phyloP scores from a whole-genome alignment of 2,797 vertebrate genomes.

The Malacoctenus gilli region DNA sequence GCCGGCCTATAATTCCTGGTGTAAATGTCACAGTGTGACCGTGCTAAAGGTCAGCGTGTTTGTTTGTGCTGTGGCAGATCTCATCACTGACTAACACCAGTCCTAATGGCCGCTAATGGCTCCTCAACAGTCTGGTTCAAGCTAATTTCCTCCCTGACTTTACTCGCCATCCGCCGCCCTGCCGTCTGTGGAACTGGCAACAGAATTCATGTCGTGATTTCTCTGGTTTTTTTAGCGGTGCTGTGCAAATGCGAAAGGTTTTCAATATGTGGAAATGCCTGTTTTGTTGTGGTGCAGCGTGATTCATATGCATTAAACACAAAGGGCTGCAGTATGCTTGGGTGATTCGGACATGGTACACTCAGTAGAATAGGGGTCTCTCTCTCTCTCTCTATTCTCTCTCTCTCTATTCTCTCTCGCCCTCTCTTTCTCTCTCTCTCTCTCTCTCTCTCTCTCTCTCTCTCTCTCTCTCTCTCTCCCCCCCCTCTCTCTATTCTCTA shows the following conservation, averaged over 20 bases:
- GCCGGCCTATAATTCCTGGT: slow-evolving; percentile 57
- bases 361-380: too few species aligned
- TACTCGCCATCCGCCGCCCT: slow-evolving; percentile 4
- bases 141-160: slow-evolving; percentile 61
- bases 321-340: too few species aligned
- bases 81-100: slow-evolving; percentile 72
- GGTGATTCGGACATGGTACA: too few species aligned
- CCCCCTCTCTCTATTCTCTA: too few species aligned
- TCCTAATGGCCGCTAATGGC: slow-evolving; percentile 73
- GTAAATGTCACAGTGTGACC: slow-evolving; percentile 77
- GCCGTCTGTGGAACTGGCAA: slow-evolving; percentile 12
- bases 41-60: slow-evolving; percentile 78
- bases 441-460: too few species aligned
- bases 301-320: too few species aligned
- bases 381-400: too few species aligned
- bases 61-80: slow-evolving; percentile 73
- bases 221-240: too few species aligned
- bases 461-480: too few species aligned
- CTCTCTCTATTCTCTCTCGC: too few species aligned
- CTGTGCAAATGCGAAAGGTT: neutral
- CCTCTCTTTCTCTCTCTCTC: too few species aligned
- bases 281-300: neutral
- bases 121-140: slow-evolving; percentile 68
- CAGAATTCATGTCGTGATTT: slow-evolving; percentile 21
- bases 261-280: slow-evolving; percentile 5